phyloP scores from a whole-genome alignment of 2,797 vertebrate species.

The Lepilemur septentrionalis region DNA sequence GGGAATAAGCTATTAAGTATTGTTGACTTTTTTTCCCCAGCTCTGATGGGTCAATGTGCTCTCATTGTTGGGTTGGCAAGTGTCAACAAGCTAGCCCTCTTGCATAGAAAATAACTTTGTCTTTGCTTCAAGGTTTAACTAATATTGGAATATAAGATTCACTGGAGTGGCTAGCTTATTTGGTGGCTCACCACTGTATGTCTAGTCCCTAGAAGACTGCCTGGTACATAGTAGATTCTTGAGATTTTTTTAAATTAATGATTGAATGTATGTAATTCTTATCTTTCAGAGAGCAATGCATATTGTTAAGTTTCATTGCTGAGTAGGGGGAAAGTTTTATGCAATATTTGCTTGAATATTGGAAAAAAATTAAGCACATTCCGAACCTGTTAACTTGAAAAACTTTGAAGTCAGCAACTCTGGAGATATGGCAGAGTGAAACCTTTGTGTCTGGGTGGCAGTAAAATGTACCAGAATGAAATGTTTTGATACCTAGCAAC shows the following conservation, averaged over 20 bases:
- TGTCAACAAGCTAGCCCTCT: background rate
- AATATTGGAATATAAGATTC: background rate
- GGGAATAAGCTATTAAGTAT: background rate
- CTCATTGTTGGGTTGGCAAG: background rate
- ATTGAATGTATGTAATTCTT: background rate
- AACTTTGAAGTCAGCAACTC: background rate
- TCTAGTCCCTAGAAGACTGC: background rate
- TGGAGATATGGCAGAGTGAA: background rate
- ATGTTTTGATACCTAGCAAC: background rate
- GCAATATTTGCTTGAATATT: background rate
- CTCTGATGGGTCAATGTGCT: background rate
- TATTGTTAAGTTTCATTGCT: background rate
- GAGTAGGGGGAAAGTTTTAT: background rate
- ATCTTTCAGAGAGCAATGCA: background rate
- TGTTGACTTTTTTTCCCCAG: background rate
- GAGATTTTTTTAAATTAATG: background rate
- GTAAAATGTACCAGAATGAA: background rate
- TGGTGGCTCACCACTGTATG: background rate
- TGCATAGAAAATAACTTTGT: background rate
- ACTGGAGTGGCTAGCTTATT: background rate
- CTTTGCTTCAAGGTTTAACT: background rate
- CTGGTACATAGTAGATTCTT: background rate
- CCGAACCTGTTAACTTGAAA: background rate
- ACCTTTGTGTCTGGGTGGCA: background rate
- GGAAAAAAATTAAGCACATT: background rate